phyloP scores from a whole-genome alignment of 30 jellyfish, hydroid and myxozoan genomes.

The Aurelia coerulea region DNA sequence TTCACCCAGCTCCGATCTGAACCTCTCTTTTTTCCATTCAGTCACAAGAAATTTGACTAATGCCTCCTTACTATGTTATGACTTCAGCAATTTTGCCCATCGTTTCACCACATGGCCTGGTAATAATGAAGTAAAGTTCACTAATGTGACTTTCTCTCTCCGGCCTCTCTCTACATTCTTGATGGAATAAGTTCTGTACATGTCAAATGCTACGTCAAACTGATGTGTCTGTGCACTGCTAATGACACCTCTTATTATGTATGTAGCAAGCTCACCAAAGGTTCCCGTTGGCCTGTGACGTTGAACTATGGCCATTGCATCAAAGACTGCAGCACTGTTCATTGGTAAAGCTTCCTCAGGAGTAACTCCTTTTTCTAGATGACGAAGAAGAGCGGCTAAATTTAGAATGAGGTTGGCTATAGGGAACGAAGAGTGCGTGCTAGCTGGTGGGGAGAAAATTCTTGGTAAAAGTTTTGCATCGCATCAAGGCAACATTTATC shows the following conservation, averaged over 20 bases:
- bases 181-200: slow-evolving; percentile 44
- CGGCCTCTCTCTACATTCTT: slow-evolving; percentile 57
- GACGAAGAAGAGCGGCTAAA: slow-evolving; percentile 15
- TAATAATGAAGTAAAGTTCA: too few species aligned
- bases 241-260: slow-evolving; percentile 3
- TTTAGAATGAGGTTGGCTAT: too few species aligned
- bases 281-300: slow-evolving; percentile 32
- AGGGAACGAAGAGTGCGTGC: too few species aligned
- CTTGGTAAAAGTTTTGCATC: too few species aligned
- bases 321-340: not conserved
- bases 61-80: slow-evolving; percentile 16
- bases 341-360: slow-evolving; percentile 1
- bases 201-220: slow-evolving; percentile 26
- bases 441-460: too few species aligned
- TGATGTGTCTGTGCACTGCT: not conserved
- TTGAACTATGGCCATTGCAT: not conserved
- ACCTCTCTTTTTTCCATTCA: slow-evolving; percentile 38
- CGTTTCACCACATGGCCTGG: slow-evolving; percentile 9
- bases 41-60: slow-evolving; percentile 14
- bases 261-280: slow-evolving; percentile 10
- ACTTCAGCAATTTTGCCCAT: slow-evolving; percentile 13
- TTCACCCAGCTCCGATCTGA: slow-evolving; percentile 23
- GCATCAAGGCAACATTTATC: too few species aligned
- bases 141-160: too few species aligned
- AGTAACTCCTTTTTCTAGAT: slow-evolving; percentile 34